These are phyloP conservation scores for Andrena dorsata DNA, from an alignment of 2,888 invertebrate species.

Conservation along the genomic window DNA sequence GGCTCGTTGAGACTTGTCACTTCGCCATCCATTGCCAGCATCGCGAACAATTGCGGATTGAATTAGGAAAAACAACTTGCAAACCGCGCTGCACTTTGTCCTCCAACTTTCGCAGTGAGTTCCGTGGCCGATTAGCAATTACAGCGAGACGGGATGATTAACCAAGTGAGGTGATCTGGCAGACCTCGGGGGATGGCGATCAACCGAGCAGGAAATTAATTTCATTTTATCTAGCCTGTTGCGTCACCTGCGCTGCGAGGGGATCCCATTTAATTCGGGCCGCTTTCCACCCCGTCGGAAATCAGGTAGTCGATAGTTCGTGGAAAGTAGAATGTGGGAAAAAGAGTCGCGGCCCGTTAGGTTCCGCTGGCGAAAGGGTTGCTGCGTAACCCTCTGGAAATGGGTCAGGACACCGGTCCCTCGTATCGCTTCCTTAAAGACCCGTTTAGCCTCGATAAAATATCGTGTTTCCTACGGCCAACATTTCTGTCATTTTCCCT, in stretches of 20 bases:
- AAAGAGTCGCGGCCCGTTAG: constrained; percentile 81
- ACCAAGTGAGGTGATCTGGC: too few relatives aligned
- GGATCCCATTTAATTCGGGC: constrained; percentile 41
- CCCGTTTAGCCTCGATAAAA: constrained; percentile 77
- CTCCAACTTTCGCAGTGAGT: not conserved
- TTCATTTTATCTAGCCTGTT: constrained; percentile 41
- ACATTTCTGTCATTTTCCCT: constrained; percentile 16
- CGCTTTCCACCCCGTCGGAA: constrained; percentile 43
- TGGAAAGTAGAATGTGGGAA: constrained; percentile 83
- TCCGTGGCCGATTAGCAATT: not conserved
- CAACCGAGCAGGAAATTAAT: constrained; percentile 60
- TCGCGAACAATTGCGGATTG: not conserved
- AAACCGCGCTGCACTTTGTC: too few relatives aligned
- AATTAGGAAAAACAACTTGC: too few relatives aligned
- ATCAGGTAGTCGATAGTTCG: constrained; percentile 73
- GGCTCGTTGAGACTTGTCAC: not conserved
- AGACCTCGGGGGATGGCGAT: constrained; percentile 3
- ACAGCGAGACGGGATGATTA: not conserved
- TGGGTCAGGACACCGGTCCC: constrained; percentile 78
- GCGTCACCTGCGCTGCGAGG: constrained; percentile 64
- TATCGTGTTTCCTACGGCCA: constrained; percentile 76
- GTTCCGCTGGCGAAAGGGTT: constrained; percentile 80
- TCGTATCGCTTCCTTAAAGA: constrained; percentile 77
- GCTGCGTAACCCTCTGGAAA: constrained; percentile 73
- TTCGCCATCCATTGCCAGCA: not conserved